Conservation (phyloP, 2,888 invertebrate genomes). For the Drosophila maculinotata region DNA sequence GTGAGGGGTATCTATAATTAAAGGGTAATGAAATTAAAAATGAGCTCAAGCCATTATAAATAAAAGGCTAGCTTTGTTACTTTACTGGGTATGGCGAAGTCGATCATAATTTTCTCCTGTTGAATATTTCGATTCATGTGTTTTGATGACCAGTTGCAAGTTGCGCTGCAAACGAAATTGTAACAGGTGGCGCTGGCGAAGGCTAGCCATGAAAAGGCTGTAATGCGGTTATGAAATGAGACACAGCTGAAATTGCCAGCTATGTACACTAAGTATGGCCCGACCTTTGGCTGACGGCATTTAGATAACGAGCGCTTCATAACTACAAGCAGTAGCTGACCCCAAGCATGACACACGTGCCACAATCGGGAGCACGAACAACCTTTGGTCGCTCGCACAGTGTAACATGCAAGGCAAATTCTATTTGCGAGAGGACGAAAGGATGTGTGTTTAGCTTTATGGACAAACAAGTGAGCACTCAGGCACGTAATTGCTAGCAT, state of each 20-base stretch:
- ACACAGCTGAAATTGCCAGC: conserved; percentile 21
- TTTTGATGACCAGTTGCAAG: conserved; percentile 39
- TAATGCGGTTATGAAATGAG: conserved; percentile 43
- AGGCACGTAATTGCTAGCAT: conserved; percentile 39
- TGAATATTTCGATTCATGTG: conserved; percentile 20
- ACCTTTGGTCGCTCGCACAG: conserved; percentile 5
- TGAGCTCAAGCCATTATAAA: background rate
- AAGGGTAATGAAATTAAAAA: background rate
- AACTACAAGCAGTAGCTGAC: conserved; percentile 14
- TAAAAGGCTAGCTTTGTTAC: background rate
- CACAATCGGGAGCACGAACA: conserved; percentile 29
- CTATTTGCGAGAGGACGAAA: conserved; percentile 41
- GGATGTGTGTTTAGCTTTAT: background rate
- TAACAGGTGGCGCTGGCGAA: conserved; percentile 30
- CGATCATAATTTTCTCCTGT: background rate
- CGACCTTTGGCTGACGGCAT: conserved; percentile 46
- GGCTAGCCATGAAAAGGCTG: conserved; percentile 15
- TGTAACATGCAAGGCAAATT: conserved; percentile 40
- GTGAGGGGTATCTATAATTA: too few relatives aligned
- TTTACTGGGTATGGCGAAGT: conserved; percentile 4
- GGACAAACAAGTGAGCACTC: conserved; percentile 24
- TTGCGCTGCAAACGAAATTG: conserved; percentile 20
- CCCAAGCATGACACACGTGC: conserved; percentile 25
- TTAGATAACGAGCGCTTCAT: conserved; percentile 47
- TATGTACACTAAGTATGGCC: conserved; percentile 9